Evolutionary conservation across 1,140 invertebrate species (phyloP).

Genomic region (Anoplolepis gracilipes): DNA sequence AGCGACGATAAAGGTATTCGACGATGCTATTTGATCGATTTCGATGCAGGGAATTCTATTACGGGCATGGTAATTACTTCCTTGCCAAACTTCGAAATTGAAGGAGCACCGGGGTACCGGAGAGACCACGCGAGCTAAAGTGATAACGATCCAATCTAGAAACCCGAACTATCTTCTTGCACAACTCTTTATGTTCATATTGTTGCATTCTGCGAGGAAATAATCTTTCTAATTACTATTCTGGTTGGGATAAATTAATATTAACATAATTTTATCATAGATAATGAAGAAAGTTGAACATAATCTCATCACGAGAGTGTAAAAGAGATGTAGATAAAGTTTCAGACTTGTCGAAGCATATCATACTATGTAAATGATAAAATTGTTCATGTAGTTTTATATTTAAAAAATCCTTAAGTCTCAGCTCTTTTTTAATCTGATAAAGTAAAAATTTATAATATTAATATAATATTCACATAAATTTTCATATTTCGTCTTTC

Average conservation of each 20-base stretch:
- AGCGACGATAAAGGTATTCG: conserved; percentile 1
- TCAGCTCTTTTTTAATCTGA: neutral
- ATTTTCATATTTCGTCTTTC: neutral
- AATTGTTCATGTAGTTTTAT: neutral
- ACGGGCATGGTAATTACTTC: conserved; percentile 9
- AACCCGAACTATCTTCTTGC: neutral
- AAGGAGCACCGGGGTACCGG: neutral
- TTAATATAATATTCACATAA: too few relatives aligned
- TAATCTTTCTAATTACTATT: neutral
- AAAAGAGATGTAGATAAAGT: neutral
- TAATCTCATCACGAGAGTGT: neutral
- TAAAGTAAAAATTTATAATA: neutral
- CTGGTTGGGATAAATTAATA: conserved; percentile 9
- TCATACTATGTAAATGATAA: neutral
- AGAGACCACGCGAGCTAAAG: neutral
- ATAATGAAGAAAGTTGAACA: neutral
- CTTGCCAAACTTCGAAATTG: conserved; percentile 5
- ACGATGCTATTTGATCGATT: conserved; percentile 2
- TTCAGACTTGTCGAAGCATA: neutral
- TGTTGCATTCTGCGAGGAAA: too few relatives aligned
- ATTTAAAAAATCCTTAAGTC: conserved; percentile 4
- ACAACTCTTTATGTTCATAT: neutral
- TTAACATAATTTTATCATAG: too few relatives aligned
- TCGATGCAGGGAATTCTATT: conserved; percentile 21
- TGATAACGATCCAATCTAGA: conserved; percentile 26